Evolutionary conservation across 2,113 vertebrate genomes (phyloP).

Genomic region (Nothobranchius furzeri): DNA sequence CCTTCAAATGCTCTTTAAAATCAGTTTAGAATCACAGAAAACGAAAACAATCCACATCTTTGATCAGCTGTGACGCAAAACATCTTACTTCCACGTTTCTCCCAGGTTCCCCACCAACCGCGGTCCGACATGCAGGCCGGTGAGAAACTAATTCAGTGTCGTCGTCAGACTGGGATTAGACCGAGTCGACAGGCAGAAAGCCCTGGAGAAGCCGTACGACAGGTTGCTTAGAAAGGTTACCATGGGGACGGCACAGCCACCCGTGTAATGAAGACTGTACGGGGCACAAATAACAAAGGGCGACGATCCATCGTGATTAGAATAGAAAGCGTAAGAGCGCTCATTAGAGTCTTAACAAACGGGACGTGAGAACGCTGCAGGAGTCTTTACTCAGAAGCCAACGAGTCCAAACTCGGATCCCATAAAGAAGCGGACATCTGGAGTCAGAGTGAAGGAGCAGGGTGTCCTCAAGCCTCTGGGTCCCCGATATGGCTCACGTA

Average conservation of each 20-base stretch:
- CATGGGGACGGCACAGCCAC: slow-evolving; percentile 59
- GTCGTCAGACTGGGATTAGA: slow-evolving; percentile 2
- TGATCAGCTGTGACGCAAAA: too few species aligned
- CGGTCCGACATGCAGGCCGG: slow-evolving; percentile 10
- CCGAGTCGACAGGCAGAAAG: slow-evolving; percentile 6
- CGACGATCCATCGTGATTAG: slow-evolving; percentile 43
- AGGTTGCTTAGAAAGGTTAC: slow-evolving; percentile 57
- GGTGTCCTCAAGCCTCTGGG: not conserved
- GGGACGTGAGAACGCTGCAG: slow-evolving; percentile 38
- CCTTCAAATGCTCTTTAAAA: too few species aligned
- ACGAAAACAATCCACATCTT: too few species aligned
- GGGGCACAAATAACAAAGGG: slow-evolving; percentile 55
- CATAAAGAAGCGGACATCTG: too few species aligned
- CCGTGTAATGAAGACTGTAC: slow-evolving; percentile 60
- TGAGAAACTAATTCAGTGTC: slow-evolving; percentile 2
- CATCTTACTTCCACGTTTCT: too few species aligned
- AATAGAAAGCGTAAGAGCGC: slow-evolving; percentile 49
- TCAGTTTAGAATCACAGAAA: too few species aligned
- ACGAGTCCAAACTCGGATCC: too few species aligned
- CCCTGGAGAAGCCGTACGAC: slow-evolving; percentile 22
- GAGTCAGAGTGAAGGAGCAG: not conserved
- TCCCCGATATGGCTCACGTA: not conserved
- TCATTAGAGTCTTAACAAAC: slow-evolving; percentile 41
- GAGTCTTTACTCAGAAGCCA: slow-evolving; percentile 1
- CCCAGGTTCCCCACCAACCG: too few species aligned